Conservation (phyloP, 37 sponge, comb jelly and placozoan species). For the Spongilla lacustris region DNA sequence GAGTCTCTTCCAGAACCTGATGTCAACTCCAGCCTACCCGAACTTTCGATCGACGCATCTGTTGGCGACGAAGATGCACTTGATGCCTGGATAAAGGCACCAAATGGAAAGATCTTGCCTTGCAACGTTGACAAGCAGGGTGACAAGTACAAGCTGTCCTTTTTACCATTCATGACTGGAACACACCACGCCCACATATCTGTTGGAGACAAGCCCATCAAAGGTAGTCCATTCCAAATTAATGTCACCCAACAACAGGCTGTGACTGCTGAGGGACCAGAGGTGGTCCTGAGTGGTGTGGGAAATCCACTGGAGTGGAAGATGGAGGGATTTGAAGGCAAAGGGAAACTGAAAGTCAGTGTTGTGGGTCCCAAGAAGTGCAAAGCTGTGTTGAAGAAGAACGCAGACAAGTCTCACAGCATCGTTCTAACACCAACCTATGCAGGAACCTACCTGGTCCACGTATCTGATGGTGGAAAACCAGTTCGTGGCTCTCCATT, state of each 20-base stretch:
- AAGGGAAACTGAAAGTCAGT: conserved; percentile 54
- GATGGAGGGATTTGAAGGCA: conserved; percentile 60
- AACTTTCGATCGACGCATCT: too few relatives aligned
- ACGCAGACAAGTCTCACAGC: conserved; percentile 47
- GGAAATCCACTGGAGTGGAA: conserved; percentile 40
- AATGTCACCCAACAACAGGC: conserved; percentile 4
- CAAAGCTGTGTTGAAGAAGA: conserved; percentile 11
- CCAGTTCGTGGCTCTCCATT: conserved; percentile 73
- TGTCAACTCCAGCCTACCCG: too few relatives aligned
- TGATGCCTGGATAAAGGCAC: too few relatives aligned
- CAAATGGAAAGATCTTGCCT: too few relatives aligned
- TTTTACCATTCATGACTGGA: too few relatives aligned
- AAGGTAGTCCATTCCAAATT: conserved; percentile 28
- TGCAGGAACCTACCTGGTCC: conserved; percentile 78
- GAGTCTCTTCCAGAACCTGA: conserved; percentile 8
- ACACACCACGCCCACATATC: too few relatives aligned
- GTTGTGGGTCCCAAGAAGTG: conserved; percentile 42
- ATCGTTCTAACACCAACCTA: conserved; percentile 40
- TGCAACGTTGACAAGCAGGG: too few relatives aligned
- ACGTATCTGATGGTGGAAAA: conserved; percentile 71
- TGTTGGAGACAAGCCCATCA: conserved; percentile 21
- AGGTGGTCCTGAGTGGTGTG: not conserved
- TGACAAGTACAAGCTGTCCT: too few relatives aligned
- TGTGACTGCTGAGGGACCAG: too few relatives aligned
- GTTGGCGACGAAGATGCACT: too few relatives aligned